Evolutionary conservation across 2,113 vertebrate genomes (phyloP), one percentile per base, ranked within the genome.

Genomic region (Sylvilagus bachmani): DNA sequence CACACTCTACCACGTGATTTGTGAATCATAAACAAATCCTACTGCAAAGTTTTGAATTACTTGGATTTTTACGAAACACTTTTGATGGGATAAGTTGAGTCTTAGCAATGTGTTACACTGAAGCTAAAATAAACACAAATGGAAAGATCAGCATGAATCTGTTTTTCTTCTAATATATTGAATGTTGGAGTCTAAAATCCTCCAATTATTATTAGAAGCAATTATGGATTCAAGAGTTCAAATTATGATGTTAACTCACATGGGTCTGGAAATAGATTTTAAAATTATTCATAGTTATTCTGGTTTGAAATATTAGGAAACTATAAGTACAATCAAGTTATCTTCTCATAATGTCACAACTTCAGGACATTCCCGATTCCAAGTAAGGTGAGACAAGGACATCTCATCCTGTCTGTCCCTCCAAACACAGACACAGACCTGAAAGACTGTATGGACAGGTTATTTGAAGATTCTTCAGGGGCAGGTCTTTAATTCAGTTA

Each of bases 1-100:
- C 78, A 71, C 61, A 71, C 36, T 90, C 53, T 38, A 49, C 24
- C 9, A 12, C 25, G 21, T 61, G 58, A 87, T 27, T 74, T 73
- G 58, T 74, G 27, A 74, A 74, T 74, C 27, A n/a, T 44, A 61
- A 81, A 38, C 44, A 51, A 81, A 44, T 71, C 29, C 66, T 44
- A 53, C 74, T 53, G 31, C 61, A 67, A 78, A 78, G 33, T 78
- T 78, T 61, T 67, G 61, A 89, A 77, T 89, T 89, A 89, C 10
- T 78, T 78, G 10, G 33, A 36, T 78, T 78, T 89, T 89, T 78
- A 36, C 66, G 44, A 21, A 44, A 87, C 85, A 49, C 74, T 87
- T 86, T 75, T 87, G 70, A 73, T 49, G 36, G 12, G 19, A 51
- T 67, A 36, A 89, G 55, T 33, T 75, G 27, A 89, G 44, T 10